phyloP scores from a whole-genome alignment of 2,113 vertebrate genomes.

The Rhegmatorhina hoffmannsi region DNA sequence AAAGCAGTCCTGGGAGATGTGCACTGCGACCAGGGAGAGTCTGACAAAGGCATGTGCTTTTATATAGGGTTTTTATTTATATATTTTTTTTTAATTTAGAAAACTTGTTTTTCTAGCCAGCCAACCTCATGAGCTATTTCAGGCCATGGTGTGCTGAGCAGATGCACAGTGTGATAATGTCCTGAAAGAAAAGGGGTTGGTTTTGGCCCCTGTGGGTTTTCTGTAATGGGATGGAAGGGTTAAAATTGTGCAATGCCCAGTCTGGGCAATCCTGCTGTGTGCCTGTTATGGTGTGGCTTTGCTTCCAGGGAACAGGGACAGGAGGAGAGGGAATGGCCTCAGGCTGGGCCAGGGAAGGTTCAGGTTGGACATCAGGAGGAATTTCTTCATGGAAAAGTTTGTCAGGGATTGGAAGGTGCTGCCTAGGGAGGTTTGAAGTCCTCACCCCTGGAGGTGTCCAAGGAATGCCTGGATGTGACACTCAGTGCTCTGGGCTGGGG shows the following conservation, averaged over 20 bases:
- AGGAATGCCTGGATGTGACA: not conserved
- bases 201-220: not conserved
- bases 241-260: not conserved
- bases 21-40: not conserved
- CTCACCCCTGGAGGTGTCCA: not conserved
- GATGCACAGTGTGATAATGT: not conserved
- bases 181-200: not conserved
- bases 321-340: not conserved
- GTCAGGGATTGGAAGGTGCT: accelerated
- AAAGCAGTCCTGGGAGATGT: not conserved
- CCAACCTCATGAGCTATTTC: slow-evolving; percentile 24
- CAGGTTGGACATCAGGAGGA: accelerated
- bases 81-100: not conserved
- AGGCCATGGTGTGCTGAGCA: not conserved
- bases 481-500: not conserved
- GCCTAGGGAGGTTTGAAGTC: not conserved
- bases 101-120: not conserved
- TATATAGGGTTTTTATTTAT: not conserved
- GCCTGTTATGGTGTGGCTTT: not conserved
- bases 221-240: not conserved
- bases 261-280: accelerated
- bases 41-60: slow-evolving; percentile 1
- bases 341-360: not conserved
- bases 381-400: accelerated
- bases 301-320: not conserved